Percentiles rank a stretch among this genome's conserved stretches.
Evolutionary conservation across 2,888 invertebrate genomes (phyloP).

Genomic region (Brenthis hecate): DNA sequence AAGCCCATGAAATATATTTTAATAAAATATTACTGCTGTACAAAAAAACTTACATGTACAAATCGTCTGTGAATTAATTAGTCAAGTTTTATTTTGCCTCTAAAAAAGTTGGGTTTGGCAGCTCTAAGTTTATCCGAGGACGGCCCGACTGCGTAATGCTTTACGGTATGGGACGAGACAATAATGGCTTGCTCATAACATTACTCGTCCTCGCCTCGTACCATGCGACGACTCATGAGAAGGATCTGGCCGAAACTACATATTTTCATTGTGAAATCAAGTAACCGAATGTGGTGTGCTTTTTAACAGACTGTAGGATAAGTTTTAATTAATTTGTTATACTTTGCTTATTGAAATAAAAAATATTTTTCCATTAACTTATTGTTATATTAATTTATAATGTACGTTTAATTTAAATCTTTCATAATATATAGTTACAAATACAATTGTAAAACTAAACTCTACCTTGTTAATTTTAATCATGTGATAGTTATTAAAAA

Average conservation of each 20-base stretch:
- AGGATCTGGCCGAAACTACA: conserved; percentile 49
- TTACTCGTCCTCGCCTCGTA: conserved; percentile 78
- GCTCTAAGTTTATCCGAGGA: conserved; percentile 67
- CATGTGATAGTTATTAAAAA: conserved; percentile 16
- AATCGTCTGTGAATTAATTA: too few species aligned
- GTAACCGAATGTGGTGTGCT: not conserved
- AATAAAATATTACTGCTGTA: not conserved
- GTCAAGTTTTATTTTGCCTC: not conserved
- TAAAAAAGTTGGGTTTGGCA: conserved; percentile 56
- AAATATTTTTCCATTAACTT: too few species aligned
- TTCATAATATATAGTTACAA: not conserved
- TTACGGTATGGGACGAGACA: conserved; percentile 83
- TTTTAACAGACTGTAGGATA: not conserved
- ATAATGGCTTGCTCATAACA: conserved; percentile 83
- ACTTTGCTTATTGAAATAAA: not conserved
- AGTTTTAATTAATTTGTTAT: not conserved
- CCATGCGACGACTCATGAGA: conserved; percentile 59
- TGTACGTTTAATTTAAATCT: too few species aligned
- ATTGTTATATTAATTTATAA: too few species aligned
- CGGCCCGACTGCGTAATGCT: conserved; percentile 79
- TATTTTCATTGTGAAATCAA: conserved; percentile 20
- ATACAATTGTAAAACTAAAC: too few species aligned
- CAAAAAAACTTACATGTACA: too few species aligned
- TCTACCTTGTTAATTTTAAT: conserved; percentile 12
- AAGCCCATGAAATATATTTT: not conserved